A percentile compares a stretch with the other conserved stretches of the same genome.
These are phyloP conservation scores for Uropetala carovei DNA, from an alignment of 2,888 invertebrate genomes.

Conservation along the genomic window DNA sequence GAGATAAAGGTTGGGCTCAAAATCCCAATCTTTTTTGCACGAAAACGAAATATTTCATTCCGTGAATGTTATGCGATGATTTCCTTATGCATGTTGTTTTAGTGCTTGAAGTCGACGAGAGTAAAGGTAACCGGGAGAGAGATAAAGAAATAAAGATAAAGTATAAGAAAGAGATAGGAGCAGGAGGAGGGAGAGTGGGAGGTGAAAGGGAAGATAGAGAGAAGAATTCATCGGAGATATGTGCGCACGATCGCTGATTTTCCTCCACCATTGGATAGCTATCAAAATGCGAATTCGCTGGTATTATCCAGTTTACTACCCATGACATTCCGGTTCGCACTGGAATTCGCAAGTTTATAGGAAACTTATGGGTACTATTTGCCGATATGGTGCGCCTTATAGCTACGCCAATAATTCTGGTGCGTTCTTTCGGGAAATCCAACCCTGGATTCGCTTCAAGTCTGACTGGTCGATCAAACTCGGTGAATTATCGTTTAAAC, in stretches of 20 bases:
- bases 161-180: background rate
- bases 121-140: too few species aligned
- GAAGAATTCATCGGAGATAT: background rate
- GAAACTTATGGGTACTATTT: slow-evolving; percentile 28
- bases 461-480: background rate
- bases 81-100: background rate
- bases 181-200: background rate
- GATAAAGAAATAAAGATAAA: too few species aligned
- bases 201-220: background rate
- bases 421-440: background rate
- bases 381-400: slow-evolving; percentile 7
- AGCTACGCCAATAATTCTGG: background rate
- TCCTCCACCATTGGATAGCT: background rate
- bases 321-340: background rate
- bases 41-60: background rate
- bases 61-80: background rate
- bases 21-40: background rate
- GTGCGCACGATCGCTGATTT: background rate
- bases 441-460: background rate
- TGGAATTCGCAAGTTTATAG: background rate
- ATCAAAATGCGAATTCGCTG: background rate
- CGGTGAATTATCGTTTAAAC: background rate
- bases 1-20: background rate
- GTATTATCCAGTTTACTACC: background rate
- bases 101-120: background rate